Percentiles rank a stretch among this genome's conserved stretches.
Conservation (phyloP, 1,140 invertebrate genomes). For the Temnothorax curvispinosus region DNA sequence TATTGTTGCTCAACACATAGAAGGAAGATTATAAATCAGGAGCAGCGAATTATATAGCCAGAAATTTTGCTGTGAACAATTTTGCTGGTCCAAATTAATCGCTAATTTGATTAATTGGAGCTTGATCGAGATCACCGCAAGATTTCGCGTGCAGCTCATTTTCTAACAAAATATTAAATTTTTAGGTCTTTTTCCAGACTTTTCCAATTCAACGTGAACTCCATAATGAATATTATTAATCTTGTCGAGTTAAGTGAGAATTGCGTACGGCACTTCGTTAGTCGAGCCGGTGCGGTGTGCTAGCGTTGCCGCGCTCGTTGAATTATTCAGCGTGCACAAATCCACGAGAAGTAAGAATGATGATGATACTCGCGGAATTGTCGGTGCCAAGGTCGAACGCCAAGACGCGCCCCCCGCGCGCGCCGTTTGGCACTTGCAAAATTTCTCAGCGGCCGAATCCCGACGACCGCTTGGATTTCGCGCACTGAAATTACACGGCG, state of each 20-base stretch:
- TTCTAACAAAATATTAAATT: neutral
- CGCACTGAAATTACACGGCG: conserved; percentile 37
- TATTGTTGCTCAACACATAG: neutral
- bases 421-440: conserved; percentile 66
- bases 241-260: neutral
- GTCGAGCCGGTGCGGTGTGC: too few species aligned
- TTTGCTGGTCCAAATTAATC: neutral
- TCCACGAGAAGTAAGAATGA: conserved; percentile 61
- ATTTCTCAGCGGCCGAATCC: conserved; percentile 52
- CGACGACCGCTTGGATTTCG: conserved; percentile 11
- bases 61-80: neutral
- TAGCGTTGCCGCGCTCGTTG: neutral
- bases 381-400: conserved; percentile 61
- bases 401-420: conserved; percentile 33
- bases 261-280: conserved; percentile 42
- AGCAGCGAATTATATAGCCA: neutral
- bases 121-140: neutral
- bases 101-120: neutral
- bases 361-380: conserved; percentile 66
- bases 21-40: neutral
- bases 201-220: neutral
- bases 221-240: neutral
- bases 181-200: neutral
- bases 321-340: conserved; percentile 69
- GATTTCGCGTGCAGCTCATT: neutral